These are phyloP conservation scores for Oophaga pumilio DNA, from an alignment of 2,113 vertebrate genomes.

Conservation along the genomic window DNA sequence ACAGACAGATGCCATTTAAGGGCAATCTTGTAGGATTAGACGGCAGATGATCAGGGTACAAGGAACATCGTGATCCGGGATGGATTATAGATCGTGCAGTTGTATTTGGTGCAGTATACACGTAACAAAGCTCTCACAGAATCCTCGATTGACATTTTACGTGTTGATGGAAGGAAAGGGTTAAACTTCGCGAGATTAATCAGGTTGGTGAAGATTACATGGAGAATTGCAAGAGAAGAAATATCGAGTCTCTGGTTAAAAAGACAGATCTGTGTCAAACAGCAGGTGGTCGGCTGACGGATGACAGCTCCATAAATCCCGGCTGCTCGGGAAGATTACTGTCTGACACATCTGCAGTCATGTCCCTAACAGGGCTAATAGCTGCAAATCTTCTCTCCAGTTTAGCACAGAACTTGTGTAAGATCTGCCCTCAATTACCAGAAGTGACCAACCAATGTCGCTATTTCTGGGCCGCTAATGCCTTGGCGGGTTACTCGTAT, in stretches of 20 bases:
- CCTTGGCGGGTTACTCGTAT: not conserved
- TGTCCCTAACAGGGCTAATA: slow-evolving; percentile 19
- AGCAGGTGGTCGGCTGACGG: slow-evolving; percentile 1
- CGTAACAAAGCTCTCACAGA: too few relatives aligned
- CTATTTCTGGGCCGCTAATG: not conserved
- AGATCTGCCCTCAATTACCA: not conserved
- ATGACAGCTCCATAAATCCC: slow-evolving; percentile 20
- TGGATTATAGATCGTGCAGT: too few relatives aligned
- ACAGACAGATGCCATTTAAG: too few relatives aligned
- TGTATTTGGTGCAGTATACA: too few relatives aligned
- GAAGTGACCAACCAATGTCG: not conserved
- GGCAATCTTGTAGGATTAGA: too few relatives aligned
- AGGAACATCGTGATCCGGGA: too few relatives aligned
- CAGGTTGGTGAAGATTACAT: not conserved
- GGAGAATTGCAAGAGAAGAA: not conserved
- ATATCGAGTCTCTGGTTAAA: not conserved
- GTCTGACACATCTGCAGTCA: slow-evolving; percentile 23
- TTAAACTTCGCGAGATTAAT: not conserved
- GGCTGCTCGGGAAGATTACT: not conserved
- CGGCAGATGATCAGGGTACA: too few relatives aligned
- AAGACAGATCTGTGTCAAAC: not conserved
- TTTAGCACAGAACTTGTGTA: not conserved
- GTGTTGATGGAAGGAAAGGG: not conserved
- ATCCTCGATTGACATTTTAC: not conserved
- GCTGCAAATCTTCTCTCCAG: slow-evolving; percentile 9